A percentile compares a stretch with the other conserved stretches of the same genome.
phyloP scores from a whole-genome alignment of 2,888 invertebrate genomes.

The Napeogenes inachia region DNA sequence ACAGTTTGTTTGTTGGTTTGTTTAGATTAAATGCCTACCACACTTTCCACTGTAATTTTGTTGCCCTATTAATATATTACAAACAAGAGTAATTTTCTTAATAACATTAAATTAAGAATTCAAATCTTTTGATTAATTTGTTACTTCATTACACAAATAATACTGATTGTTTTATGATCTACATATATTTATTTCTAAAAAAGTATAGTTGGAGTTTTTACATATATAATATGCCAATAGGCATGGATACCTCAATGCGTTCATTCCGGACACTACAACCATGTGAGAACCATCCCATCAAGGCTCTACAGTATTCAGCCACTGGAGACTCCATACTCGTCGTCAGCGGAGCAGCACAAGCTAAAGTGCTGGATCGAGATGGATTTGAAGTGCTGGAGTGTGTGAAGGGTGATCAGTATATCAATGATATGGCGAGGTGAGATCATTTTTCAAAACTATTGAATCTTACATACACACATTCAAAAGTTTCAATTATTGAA shows the following conservation, averaged over 20 bases:
- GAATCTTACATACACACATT: background rate
- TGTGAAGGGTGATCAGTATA: conserved; percentile 96
- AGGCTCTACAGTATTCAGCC: conserved; percentile 91
- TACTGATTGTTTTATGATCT: background rate
- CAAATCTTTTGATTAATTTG: no score
- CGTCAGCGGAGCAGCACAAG: conserved; percentile 93
- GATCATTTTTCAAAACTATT: conserved; percentile 9
- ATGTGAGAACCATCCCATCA: conserved; percentile 96
- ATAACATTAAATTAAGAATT: background rate
- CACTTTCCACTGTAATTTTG: no score
- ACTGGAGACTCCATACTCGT: conserved; percentile 97
- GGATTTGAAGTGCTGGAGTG: conserved; percentile 96
- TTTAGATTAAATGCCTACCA: no score
- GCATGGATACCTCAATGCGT: conserved; percentile 95
- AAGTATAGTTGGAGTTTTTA: background rate
- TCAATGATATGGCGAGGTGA: conserved; percentile 91
- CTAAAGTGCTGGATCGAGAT: conserved; percentile 95
- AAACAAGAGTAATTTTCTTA: no score
- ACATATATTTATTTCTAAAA: background rate
- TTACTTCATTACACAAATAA: no score
- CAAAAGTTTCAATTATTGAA: background rate
- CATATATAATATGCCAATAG: conserved; percentile 50
- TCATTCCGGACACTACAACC: conserved; percentile 96
- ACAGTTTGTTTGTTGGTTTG: no score
- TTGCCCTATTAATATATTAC: no score